These are phyloP conservation scores for Phaetusa simplex DNA, from an alignment of 2,113 vertebrate species.

Conservation along the genomic window DNA sequence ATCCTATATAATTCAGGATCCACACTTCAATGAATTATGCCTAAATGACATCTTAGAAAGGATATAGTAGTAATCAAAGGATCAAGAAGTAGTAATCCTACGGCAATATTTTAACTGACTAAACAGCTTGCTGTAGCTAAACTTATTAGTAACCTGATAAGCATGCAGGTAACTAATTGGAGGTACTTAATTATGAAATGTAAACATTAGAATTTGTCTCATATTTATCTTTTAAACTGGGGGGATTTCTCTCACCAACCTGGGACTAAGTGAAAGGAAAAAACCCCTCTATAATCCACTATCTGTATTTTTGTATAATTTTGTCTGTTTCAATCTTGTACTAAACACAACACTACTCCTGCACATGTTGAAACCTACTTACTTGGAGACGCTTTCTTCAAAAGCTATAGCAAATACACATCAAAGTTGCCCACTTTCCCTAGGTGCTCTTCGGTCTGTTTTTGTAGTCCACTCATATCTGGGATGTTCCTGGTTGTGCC, in stretches of 20 bases:
- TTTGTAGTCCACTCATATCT: background rate
- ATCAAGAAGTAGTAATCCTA: conserved; percentile 13
- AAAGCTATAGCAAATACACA: background rate
- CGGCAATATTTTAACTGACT: background rate
- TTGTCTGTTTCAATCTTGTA: background rate
- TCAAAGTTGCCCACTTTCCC: background rate
- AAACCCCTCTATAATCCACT: background rate
- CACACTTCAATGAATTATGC: background rate
- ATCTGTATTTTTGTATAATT: background rate
- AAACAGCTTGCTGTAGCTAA: conserved; percentile 11
- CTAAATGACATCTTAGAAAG: background rate
- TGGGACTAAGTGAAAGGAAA: background rate
- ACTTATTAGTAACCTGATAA: conserved; percentile 52
- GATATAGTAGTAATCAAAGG: background rate
- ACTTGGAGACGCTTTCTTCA: background rate
- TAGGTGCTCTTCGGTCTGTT: background rate
- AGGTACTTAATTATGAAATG: conserved; percentile 29
- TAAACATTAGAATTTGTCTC: conserved; percentile 27
- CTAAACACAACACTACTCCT: background rate
- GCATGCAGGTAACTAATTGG: conserved; percentile 28
- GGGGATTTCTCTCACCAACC: background rate
- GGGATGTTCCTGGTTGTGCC: background rate
- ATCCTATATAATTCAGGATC: background rate
- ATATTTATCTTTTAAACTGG: conserved; percentile 24
- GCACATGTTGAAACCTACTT: background rate